Base-by-base conservation (phyloP, 2,113 vertebrate genomes). In the Saccopteryx leptura region DNA sequence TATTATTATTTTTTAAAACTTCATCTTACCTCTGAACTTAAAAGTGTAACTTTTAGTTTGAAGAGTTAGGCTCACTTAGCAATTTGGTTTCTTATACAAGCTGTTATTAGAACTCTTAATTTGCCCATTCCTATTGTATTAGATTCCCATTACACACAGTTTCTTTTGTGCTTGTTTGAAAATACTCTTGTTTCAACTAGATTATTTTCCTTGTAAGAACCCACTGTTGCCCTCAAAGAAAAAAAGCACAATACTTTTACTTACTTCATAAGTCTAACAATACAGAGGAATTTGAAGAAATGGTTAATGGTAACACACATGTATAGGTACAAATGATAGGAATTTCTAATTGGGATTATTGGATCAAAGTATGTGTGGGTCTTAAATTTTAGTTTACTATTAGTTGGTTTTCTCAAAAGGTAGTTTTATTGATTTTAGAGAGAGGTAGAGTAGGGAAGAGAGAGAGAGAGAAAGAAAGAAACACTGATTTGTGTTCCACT, bases 161-260 rank as follows among this genome's bases (percentile, higher is more conserved):
- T 60, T 92, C 4, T 85, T 87, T 95, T 75, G 76, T 82, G 84
- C 31, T 85, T 80, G 23, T 91, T 94, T 93, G 74, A 82, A 83
- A 76, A 58, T 65, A 75, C 10, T 79, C 31, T 72, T 58, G 17
- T 81, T 89, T 65, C 17, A 66, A 19, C 18, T 56, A 69, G n/a
- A 14, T 80, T n/a, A 74, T 58, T 79, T 88, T 97, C 46, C 26
- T 88, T 72, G 6, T 95, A 88, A 71, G 56, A 83, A 71, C 31
- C 21, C 39, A 71, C 8, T 86, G 1, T 39, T 1, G 79, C 52
- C 65, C 7, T 17, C 5, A 86, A 50, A 74, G 46, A 18, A 15
- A 66, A 78, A 79, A 78, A 52, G 1, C 19, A 66, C 17, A 92
- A 39, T 88, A 82, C 21, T 61, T 63, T 54, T 33, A 58, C 39